A percentile compares a stretch with the other conserved stretches of the same genome.
These are phyloP conservation scores for Manis pentadactyla DNA, from an alignment of 2,797 vertebrate genomes.

Conservation along the genomic window DNA sequence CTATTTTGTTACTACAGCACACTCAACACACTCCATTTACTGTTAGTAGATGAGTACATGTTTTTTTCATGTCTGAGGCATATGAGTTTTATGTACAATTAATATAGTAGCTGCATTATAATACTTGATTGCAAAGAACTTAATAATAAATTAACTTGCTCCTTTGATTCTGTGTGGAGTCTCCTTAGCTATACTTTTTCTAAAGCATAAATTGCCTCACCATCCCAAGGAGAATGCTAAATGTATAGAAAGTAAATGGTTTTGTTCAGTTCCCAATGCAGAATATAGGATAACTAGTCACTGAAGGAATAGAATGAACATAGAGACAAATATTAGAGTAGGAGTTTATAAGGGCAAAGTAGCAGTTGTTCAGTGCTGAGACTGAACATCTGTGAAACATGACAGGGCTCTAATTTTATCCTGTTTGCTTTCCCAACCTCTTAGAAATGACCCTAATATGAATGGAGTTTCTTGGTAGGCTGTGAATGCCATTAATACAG, in stretches of 20 bases:
- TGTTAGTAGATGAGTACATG: neutral
- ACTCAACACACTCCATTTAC: neutral
- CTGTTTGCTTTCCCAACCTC: neutral
- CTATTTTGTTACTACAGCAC: neutral
- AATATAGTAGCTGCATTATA: neutral
- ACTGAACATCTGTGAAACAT: neutral
- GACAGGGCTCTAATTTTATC: neutral
- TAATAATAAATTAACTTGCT: neutral
- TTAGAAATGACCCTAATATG: neutral
- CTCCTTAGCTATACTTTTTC: neutral
- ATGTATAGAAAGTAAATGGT: neutral
- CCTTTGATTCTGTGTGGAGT: neutral
- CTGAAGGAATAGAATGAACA: neutral
- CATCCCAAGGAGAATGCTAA: neutral
- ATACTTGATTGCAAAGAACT: neutral
- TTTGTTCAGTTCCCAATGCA: neutral
- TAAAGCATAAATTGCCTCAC: neutral
- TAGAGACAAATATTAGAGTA: neutral
- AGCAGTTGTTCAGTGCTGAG: neutral
- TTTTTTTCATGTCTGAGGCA: neutral
- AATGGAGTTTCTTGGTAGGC: neutral
- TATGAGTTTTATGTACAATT: neutral
- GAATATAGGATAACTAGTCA: neutral
- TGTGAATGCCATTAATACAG: neutral
- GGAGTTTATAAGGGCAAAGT: neutral